Base-by-base conservation (phyloP, 1,140 invertebrate genomes). In the silkworm (Bombyx mori) region DNA sequence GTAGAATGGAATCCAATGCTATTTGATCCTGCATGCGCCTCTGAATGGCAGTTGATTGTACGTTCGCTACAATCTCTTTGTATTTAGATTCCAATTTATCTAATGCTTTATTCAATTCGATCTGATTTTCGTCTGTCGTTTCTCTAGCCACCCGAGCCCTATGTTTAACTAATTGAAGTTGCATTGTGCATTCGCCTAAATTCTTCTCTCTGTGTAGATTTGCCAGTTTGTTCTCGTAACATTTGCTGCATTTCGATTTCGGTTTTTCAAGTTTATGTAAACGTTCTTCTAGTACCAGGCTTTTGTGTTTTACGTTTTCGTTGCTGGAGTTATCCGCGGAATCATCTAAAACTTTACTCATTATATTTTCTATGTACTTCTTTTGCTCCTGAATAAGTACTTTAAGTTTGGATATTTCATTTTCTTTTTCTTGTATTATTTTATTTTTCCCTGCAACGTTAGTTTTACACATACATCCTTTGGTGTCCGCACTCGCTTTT, bases 71-170 rank as follows among this genome's bases (percentile, higher is more conserved):
- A 7, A 86, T 81, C 9, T 81, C 77, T 61, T 84, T 85, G 53
- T 86, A 86, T 63, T 82, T 86, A n/a, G 47, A 63, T 69, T 86
- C 83, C 35, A 86, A 63, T 62, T 83, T 86, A 9, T 76, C 73
- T 18, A 86, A 58, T 22, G 74, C 69, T 26, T 58, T 63, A 10
- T 51, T 60, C 26, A 81, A 46, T 68, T 86, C 79, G 26, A 56
- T 56, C 63, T 82, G 76, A 59, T 71, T 75, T 65, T 82, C 77
- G 52, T 77, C 72, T 18, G 73, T 60, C n/a, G 75, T 58, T 48
- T 85, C 80, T 52, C 61, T 70, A 6, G 77, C 57, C 5, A 79
- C 59, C 60, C 79, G 76, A 52, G 76, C 70, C 50, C 76, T 74
- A 59, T 86, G 80, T 60, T 74, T 75, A 5, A 79, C 61, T 43